Base-by-base conservation (phyloP, 2,888 invertebrate species). In the Eugnorisma glareosa region DNA sequence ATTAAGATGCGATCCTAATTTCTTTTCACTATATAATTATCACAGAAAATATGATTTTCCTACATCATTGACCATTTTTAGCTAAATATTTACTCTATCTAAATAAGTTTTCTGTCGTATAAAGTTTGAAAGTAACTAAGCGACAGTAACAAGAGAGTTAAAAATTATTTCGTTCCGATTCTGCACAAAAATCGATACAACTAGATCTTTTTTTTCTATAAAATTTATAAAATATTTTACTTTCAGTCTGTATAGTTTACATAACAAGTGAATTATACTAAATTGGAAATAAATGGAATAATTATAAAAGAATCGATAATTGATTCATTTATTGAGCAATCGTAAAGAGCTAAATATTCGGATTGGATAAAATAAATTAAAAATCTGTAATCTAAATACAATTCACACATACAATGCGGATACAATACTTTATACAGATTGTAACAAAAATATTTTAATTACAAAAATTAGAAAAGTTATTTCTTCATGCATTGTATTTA, bases 1-100 rank as follows among this genome's bases (percentile, higher is more conserved):
- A 86, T 88, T 75, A 88, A 90, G 88, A 90, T 90, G 90, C 85
- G 85, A 84, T 85, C 88, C 87, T 90, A 90, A 80, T 84, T 89
- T 90, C 67, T 78, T 88, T 89, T 89, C 84, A 88, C 90, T 91
- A 90, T 89, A 91, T 88, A 88, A 89, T 91, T 94, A 94, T 94
- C 94, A 94, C 94, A 94, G 94, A 92, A 93, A 93, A 88, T 89
- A 92, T 91, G 87, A 89, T 90, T 90, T 91, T 90, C 79, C 87
- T 89, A 89, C 83, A 89, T 83, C 84, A 86, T 86, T 82, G 84
- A 84, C 73, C 79, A 70, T 82, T 86, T 35, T 87, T 87, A 87
- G 83, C 88, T 86, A 86, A 79, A 84, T 83, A 88, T 86, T 86
- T 86, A 79, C 13, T 80, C 86, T 89, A 89, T 86, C 89, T 89